Percentiles rank a stretch among this genome's conserved stretches.
Evolutionary conservation across 2,888 invertebrate species (phyloP).

Genomic region (Pinctada fucata): DNA sequence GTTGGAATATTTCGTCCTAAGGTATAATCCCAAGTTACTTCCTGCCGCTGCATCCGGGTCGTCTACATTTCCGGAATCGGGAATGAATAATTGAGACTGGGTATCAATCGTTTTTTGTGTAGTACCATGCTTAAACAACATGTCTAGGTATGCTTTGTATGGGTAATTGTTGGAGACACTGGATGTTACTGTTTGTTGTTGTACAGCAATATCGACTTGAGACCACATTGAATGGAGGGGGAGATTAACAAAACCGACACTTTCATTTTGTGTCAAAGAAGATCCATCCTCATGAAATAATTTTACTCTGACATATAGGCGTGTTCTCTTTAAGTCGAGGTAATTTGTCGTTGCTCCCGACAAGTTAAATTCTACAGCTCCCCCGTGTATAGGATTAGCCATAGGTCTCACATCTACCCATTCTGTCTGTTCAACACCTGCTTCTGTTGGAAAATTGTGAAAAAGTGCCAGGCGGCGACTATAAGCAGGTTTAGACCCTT

Average conservation of each 20-base stretch:
- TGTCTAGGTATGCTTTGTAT: conserved; percentile 4
- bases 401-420: conserved; percentile 6
- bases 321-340: conserved; percentile 1
- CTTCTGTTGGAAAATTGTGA: conserved; percentile 9
- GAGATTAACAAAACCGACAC: conserved; percentile 1
- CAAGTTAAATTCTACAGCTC: conserved; percentile 5
- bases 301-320: conserved; percentile 4
- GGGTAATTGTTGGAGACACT: conserved; percentile 6
- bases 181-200: conserved; percentile 6
- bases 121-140: background rate
- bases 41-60: background rate
- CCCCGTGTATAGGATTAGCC: background rate
- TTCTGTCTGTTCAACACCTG: conserved; percentile 9
- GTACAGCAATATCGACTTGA: conserved; percentile 9
- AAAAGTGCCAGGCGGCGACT: conserved; percentile 5
- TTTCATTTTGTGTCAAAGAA: background rate
- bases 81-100: background rate
- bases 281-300: conserved; percentile 4
- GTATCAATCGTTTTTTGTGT: background rate
- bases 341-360: background rate
- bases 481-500: conserved; percentile 2
- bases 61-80: background rate
- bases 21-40: conserved; percentile 6
- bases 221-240: background rate
- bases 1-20: background rate